phyloP scores from a whole-genome alignment of 2,888 invertebrate species.

The Eulithis testata region DNA sequence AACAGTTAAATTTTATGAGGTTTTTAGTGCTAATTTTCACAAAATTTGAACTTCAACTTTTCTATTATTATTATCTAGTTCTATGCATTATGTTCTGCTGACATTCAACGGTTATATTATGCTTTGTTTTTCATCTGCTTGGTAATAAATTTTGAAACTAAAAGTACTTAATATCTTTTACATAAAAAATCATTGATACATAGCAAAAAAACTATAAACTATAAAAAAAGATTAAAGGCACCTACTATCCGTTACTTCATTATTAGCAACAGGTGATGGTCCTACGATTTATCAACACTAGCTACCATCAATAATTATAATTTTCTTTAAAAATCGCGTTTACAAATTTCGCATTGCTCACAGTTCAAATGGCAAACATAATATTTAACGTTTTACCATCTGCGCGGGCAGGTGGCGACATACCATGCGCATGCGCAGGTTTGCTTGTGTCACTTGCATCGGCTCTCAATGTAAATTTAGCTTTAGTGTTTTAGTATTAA shows the following conservation, averaged over 20 bases:
- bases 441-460: background rate
- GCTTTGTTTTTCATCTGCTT: too few relatives aligned
- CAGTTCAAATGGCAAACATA: slow-evolving; percentile 51
- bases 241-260: background rate
- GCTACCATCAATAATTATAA: slow-evolving; percentile 34
- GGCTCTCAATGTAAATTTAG: background rate
- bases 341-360: slow-evolving; percentile 43
- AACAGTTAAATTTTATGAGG: too few relatives aligned
- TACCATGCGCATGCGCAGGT: slow-evolving; percentile 12
- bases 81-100: too few relatives aligned
- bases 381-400: slow-evolving; percentile 46
- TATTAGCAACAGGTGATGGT: slow-evolving; percentile 36
- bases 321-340: slow-evolving; percentile 32
- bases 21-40: too few relatives aligned
- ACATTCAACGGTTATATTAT: too few relatives aligned
- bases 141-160: too few relatives aligned
- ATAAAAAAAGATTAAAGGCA: background rate
- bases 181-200: too few relatives aligned
- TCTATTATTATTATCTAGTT: too few relatives aligned
- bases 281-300: slow-evolving; percentile 39
- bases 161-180: too few relatives aligned
- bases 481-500: background rate
- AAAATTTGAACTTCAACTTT: too few relatives aligned
- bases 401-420: slow-evolving; percentile 40
- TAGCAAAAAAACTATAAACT: too few relatives aligned